Percentiles rank a stretch among this genome's conserved stretches.
Evolutionary conservation across 1,140 invertebrate genomes (phyloP).

Genomic region (Hestina assimilis): DNA sequence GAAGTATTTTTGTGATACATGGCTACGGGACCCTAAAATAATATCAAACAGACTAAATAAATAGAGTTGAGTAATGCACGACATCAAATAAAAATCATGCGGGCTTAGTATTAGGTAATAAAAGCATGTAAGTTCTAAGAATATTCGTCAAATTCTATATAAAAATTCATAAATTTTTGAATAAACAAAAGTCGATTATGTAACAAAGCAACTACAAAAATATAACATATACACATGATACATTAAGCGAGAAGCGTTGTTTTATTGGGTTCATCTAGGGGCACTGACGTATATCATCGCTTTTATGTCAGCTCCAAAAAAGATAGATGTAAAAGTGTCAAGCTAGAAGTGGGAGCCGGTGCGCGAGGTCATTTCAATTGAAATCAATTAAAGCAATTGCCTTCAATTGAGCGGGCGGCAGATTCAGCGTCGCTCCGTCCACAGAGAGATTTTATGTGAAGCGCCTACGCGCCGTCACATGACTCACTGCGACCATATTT

Average conservation of each 20-base stretch:
- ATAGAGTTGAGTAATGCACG: no score
- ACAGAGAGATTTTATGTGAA: conserved; percentile 74
- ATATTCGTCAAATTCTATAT: neutral
- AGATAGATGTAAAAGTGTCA: conserved; percentile 77
- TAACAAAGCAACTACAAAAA: conserved; percentile 15
- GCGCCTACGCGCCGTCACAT: conserved; percentile 70
- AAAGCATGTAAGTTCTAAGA: neutral
- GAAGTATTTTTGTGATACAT: no score
- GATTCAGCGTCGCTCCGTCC: conserved; percentile 68
- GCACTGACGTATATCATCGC: conserved; percentile 61
- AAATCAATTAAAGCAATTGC: conserved; percentile 76
- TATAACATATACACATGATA: neutral
- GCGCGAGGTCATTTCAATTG: conserved; percentile 76
- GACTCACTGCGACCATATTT: conserved; percentile 41
- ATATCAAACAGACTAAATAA: no score
- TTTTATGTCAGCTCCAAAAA: conserved; percentile 75
- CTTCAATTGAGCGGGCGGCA: conserved; percentile 72
- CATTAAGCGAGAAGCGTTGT: conserved; percentile 16
- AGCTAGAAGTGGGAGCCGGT: conserved; percentile 71
- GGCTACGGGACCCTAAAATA: no score
- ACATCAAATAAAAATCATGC: no score
- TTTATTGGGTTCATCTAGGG: conserved; percentile 37
- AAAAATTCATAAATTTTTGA: neutral
- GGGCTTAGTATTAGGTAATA: neutral
- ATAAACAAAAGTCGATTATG: neutral